Evolutionary conservation across 1,140 invertebrate genomes (phyloP).

Genomic region (Ips typographus): DNA sequence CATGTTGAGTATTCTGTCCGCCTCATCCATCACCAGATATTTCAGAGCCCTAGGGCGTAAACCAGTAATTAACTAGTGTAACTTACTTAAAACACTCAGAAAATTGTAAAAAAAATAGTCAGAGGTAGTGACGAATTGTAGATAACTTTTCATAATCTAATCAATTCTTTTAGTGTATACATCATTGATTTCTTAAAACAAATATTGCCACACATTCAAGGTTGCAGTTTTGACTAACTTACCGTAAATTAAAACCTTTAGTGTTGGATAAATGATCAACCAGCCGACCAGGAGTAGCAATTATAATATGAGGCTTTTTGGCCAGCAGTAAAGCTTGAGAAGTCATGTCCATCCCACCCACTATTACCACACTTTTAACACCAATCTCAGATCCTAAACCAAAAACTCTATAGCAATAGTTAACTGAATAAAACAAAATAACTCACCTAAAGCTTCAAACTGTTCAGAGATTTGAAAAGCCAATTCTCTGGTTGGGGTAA

Average conservation of each 20-base stretch:
- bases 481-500: conserved; percentile 96
- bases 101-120: neutral
- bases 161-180: conserved; percentile 7
- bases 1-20: conserved; percentile 93
- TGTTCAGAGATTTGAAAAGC: conserved; percentile 96
- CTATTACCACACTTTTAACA: conserved; percentile 92
- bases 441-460: conserved; percentile 86
- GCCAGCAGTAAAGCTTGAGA: conserved; percentile 86
- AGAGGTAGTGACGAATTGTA: conserved; percentile 29
- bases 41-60: conserved; percentile 64
- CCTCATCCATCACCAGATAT: conserved; percentile 95
- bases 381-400: conserved; percentile 73
- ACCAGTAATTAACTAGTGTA: neutral
- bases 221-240: neutral
- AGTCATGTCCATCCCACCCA: conserved; percentile 98
- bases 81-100: neutral
- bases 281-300: conserved; percentile 88
- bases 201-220: neutral
- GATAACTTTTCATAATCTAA: conserved; percentile 13
- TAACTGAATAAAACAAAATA: conserved; percentile 19
- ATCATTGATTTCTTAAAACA: conserved; percentile 13
- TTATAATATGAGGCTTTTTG: conserved; percentile 94
- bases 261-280: conserved; percentile 92
- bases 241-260: conserved; percentile 87
- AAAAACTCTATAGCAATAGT: neutral